phyloP scores from a whole-genome alignment of 2,797 vertebrate species.

The Erithacus rubecula region DNA sequence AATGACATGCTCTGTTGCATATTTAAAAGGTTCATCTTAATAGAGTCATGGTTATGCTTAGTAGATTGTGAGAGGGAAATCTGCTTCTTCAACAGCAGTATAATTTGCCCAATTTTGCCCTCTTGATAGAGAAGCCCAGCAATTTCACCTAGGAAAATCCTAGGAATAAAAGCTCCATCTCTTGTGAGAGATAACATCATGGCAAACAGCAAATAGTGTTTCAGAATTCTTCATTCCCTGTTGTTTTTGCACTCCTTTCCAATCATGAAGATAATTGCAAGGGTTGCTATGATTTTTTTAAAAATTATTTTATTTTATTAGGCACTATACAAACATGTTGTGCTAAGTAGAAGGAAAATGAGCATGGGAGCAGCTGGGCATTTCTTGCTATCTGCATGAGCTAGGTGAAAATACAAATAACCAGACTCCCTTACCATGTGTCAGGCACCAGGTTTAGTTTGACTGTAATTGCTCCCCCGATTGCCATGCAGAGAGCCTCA shows the following conservation, averaged over 20 bases:
- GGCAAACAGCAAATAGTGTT: neutral
- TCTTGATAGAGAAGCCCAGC: neutral
- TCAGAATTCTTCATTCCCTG: neutral
- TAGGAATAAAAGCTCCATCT: neutral
- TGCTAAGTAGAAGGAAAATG: neutral
- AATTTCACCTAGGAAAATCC: neutral
- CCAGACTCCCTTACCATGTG: neutral
- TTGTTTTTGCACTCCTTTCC: neutral
- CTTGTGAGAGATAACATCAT: neutral
- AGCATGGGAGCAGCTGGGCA: neutral
- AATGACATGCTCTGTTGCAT: neutral
- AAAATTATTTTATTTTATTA: neutral
- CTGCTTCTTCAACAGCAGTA: neutral
- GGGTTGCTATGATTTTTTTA: neutral
- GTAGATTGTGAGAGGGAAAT: neutral
- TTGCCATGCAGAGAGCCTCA: neutral
- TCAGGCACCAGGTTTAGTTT: neutral
- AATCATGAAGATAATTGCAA: neutral
- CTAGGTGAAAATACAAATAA: conserved; percentile 26
- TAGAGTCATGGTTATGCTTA: neutral
- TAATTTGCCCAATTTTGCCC: neutral
- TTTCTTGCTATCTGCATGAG: neutral
- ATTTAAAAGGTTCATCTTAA: neutral
- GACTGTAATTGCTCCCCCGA: neutral
- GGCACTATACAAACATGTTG: neutral